Base-by-base conservation (phyloP, 2,113 vertebrate genomes). In the Boulengeromyrus knoepffleri region DNA sequence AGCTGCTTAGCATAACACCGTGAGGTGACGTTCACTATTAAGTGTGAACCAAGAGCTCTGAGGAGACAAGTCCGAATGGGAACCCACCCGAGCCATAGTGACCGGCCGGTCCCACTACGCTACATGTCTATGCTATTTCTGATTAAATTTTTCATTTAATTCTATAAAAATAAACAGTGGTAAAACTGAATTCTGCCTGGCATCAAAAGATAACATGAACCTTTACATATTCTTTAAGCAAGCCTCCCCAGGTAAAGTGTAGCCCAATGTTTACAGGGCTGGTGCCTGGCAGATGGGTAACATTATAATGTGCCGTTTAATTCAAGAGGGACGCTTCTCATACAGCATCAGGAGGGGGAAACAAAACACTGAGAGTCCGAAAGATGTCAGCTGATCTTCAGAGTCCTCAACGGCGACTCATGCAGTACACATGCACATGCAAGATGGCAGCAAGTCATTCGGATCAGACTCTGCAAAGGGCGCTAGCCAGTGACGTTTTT, bases 361-460 rank as follows among this genome's bases (percentile, higher is more conserved):
- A 3, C 1, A 77, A 36, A 80, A 19, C 36, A 39, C 36, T 17
- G 13, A 42, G 74, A 19, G 74, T 80, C 36, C 6, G 6, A 80
- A 42, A 80, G 13, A 80, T 19, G 31, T 80, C 74, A 39, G 36
- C 31, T 19, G 74, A 47, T n/a, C 21, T 47, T 85, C 31, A 45
- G 46, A n/a, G 56, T 88, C 87, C 46, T 88, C 52, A 36, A 27
- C 3, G 13, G 13, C 36, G 46, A 47, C 24, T 45, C 53, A 66
- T 62, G 56, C 87, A 88, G 56, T 12, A 24, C 19, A 27, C 87
- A 46, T 58, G 56, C 87, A 88, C 36, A 66, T 88, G 87, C 87
- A 27, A 62, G 87, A 12, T 3, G 87, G 36, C 10, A 66, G 47
- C 87, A n/a, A 88, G 56, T 27, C 52, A 88, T 1, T 19, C 5